Evolutionary conservation across 2,113 vertebrate species (phyloP).

Genomic region (Lampris incognitus): DNA sequence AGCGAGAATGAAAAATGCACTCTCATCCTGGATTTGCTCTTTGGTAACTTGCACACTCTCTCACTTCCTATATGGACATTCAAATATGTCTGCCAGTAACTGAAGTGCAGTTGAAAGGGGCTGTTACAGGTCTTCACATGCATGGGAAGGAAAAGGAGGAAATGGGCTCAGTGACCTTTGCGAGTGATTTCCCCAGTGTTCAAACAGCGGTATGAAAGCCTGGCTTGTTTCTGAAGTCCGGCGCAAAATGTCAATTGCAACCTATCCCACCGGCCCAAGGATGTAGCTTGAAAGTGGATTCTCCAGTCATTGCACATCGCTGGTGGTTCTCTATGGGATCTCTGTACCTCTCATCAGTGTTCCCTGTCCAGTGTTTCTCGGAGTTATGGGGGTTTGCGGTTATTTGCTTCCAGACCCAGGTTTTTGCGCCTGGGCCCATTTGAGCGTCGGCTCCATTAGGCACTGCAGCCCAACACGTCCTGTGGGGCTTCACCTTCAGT

Average conservation of each 20-base stretch:
- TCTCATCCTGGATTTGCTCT: conserved; percentile 35
- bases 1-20: conserved; percentile 42
- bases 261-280: conserved; percentile 82
- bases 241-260: conserved; percentile 87
- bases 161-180: conserved; percentile 88
- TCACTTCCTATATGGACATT: conserved; percentile 65
- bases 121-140: conserved; percentile 77
- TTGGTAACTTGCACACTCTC: conserved; percentile 32
- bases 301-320: conserved; percentile 77
- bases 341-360: conserved; percentile 47
- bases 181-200: conserved; percentile 83
- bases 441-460: too few relatives aligned
- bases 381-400: not conserved
- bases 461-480: not conserved
- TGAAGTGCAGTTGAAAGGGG: conserved; percentile 73
- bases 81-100: conserved; percentile 73
- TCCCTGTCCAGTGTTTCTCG: not conserved
- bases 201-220: conserved; percentile 87
- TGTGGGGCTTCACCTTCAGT: conserved; percentile 12
- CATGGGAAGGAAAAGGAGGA: conserved; percentile 78
- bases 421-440: too few relatives aligned
- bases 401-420: not conserved
- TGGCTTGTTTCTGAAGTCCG: conserved; percentile 85
- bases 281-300: conserved; percentile 83
- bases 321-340: conserved; percentile 67